Evolutionary conservation across 1,140 invertebrate genomes (phyloP), one percentile per base, ranked within the genome.

Genomic region (Chironomus striatipennis): DNA sequence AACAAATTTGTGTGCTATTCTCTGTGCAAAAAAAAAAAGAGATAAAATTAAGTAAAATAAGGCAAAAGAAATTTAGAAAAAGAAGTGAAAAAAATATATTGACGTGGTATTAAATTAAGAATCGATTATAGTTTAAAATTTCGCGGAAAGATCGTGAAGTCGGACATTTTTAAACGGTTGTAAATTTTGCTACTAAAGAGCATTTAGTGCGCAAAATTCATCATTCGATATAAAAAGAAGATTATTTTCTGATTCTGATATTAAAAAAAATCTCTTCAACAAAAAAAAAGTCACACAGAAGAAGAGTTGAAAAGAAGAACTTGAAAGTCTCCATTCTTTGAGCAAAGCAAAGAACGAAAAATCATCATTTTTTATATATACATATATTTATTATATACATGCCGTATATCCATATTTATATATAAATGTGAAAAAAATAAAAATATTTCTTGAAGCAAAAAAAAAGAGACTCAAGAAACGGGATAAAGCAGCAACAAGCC

Each of bases 331-430:
- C 47, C 9, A 57, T 57, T 57, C 47, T 57, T 5, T 12, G 15
- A 57, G 47, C n/a, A n/a, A 15, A 47, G 15, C 9, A 15, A 57
- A 15, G 12, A 57, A 57, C 9, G 47, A 12, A 57, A n/a, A 12
- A 57, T 57, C 47, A 57, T 57, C 47, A 57, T 57, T n/a, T 47
- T 47, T 57, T 57, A n/a, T 57, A n/a, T 57, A n/a, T n/a, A n/a
- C n/a, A n/a, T n/a, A n/a, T n/a, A n/a, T n/a, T n/a, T n/a, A 15
- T n/a, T 5, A 57, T n/a, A 57, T 57, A 57, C 47, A 57, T 57
- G 47, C n/a, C 24, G n/a, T 57, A 57, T 15, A n/a, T 57, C n/a
- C 47, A 57, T n/a, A 57, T 57, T n/a, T n/a, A n/a, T 57, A n/a
- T 57, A 57, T 57, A n/a, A 57, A 12, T 57, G 47, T n/a, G 12